Conservation (phyloP, 30 jellyfish, hydroid and myxozoan genomes). For the Pseudorhiza aurosa region DNA sequence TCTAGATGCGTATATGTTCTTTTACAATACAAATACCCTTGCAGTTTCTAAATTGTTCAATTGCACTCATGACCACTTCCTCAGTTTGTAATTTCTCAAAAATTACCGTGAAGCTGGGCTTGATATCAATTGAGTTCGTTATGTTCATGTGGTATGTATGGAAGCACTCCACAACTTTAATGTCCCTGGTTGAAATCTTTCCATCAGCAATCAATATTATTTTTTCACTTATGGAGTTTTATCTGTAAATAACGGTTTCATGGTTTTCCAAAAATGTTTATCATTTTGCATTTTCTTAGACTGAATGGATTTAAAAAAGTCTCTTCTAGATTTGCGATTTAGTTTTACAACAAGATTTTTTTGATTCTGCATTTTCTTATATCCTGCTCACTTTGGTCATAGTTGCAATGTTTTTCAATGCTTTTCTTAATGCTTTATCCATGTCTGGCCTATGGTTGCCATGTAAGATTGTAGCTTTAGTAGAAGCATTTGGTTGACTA, state of each 20-base stretch:
- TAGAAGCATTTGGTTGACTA: constrained; percentile 10
- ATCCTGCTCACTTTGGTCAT: too few relatives aligned
- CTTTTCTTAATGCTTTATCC: not conserved
- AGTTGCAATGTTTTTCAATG: too few relatives aligned
- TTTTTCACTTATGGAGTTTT: constrained; percentile 21
- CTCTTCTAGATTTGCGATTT: not conserved
- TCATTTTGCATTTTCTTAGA: constrained; percentile 6
- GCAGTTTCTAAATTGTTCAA: constrained; percentile 7
- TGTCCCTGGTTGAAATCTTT: constrained; percentile 22
- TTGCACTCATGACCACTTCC: constrained; percentile 10
- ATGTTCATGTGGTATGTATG: not conserved
- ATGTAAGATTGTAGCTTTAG: not conserved
- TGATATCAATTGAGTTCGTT: constrained; percentile 9
- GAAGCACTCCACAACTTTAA: constrained; percentile 16
- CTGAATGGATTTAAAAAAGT: not conserved
- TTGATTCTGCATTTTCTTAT: not conserved
- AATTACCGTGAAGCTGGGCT: constrained; percentile 11
- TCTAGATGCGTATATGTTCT: constrained; percentile 1
- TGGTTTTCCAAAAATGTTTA: constrained; percentile 11
- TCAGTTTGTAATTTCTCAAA: constrained; percentile 9
- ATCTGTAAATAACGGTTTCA: constrained; percentile 4
- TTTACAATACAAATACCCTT: constrained; percentile 16
- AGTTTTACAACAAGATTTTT: not conserved
- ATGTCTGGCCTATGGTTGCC: not conserved
- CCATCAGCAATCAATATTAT: constrained; percentile 29